A percentile compares a stretch with the other conserved stretches of the same genome.
Evolutionary conservation across 2,113 vertebrate species (phyloP).

Genomic region (Toxostoma redivivum): DNA sequence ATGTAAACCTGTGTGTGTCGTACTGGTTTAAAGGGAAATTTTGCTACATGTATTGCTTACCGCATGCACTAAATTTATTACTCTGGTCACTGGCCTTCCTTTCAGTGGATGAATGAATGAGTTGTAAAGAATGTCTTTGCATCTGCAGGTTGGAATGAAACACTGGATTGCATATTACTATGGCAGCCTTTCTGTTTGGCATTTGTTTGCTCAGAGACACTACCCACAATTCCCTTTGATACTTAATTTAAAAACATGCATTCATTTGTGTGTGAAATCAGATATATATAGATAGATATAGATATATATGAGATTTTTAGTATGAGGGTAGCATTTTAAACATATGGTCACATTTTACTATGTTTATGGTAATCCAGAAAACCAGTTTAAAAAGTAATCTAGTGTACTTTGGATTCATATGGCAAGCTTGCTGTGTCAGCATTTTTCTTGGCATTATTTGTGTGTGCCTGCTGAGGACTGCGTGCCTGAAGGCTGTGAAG

Average conservation of each 20-base stretch:
- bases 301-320: background rate
- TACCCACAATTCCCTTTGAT: background rate
- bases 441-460: background rate
- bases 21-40: background rate
- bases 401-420: background rate
- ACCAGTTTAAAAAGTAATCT: background rate
- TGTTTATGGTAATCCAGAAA: background rate
- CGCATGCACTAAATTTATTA: background rate
- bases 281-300: rapidly evolving
- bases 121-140: background rate
- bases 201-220: background rate
- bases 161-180: background rate
- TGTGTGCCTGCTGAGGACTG: background rate
- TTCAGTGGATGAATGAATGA: background rate
- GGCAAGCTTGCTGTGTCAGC: background rate
- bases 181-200: background rate
- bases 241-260: background rate
- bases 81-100: background rate
- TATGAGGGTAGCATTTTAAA: background rate
- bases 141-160: background rate
- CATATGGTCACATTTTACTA: background rate
- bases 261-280: background rate
- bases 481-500: background rate
- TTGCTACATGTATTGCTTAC: background rate
- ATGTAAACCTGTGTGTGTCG: background rate